Conservation (phyloP, 2,888 invertebrate genomes). For the Hirtodrosophila duncani region DNA sequence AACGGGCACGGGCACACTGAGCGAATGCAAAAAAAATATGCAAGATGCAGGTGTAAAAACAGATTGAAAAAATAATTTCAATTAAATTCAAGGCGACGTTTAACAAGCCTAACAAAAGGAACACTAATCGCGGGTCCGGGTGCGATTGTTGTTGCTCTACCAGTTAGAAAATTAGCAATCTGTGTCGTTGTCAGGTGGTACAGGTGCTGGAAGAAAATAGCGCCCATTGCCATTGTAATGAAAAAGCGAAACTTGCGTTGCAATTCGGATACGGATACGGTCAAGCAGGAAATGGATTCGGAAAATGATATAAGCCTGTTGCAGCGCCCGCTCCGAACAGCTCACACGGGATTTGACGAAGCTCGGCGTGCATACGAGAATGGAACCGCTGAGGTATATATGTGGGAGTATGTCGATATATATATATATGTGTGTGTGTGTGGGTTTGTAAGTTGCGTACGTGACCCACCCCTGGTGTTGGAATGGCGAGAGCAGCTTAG, state of each 20-base stretch:
- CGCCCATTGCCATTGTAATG: conserved; percentile 26
- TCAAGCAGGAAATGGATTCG: conserved; percentile 71
- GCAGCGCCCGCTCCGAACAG: conserved; percentile 84
- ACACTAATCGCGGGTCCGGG: not conserved
- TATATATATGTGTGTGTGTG: conserved; percentile 1
- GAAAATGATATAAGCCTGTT: conserved; percentile 80
- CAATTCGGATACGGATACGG: conserved; percentile 47
- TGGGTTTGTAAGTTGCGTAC: conserved; percentile 41
- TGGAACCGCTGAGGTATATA: conserved; percentile 86
- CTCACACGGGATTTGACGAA: conserved; percentile 84
- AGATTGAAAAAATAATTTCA: conserved; percentile 19
- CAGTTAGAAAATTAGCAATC: not conserved
- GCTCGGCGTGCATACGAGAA: conserved; percentile 85
- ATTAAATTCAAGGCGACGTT: conserved; percentile 3
- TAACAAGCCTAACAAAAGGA: conserved; percentile 15
- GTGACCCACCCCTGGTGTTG: conserved; percentile 41
- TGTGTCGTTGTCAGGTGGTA: not conserved
- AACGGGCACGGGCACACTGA: conserved; percentile 14
- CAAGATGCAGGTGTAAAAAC: conserved; percentile 55
- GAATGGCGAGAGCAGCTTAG: conserved; percentile 47
- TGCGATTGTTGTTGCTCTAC: too few relatives aligned
- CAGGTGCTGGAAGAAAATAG: not conserved
- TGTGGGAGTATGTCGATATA: not conserved
- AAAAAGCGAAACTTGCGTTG: conserved; percentile 60
- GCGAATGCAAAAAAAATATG: conserved; percentile 40